Evolutionary conservation across 2,113 vertebrate species (phyloP), one percentile per base, ranked within the genome.

Genomic region (Lophochroa leadbeateri): DNA sequence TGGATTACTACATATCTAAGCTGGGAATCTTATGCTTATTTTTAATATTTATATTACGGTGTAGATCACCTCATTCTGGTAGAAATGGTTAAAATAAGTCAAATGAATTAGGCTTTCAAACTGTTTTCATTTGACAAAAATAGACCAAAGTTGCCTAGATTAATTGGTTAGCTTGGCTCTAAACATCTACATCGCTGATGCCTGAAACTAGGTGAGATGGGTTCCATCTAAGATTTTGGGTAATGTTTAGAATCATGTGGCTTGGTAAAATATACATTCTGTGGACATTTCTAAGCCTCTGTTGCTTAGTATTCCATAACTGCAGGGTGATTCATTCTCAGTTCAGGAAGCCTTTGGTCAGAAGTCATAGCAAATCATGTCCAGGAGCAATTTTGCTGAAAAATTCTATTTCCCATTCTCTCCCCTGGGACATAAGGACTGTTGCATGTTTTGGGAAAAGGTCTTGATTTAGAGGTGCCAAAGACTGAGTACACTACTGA

Each of bases 301-400:
- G 0, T 52, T 92, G 16, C 37, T 80, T 83, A 53, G 37, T 6
- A 52, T 87, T 94, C 49, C 69, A 3, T 72, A 71, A 67, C 23
- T 91, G 47, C 28, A 43, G 4, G 31, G n/a, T 83, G 52, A 80
- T 76, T 93, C 16, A 60, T 76, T 85, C 65, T 85, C 33, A 28
- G 13, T 95, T 87, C 63, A 72, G 41, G 28, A 89, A 85, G 57
- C 43, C 63, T 95, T 80, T 85, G 33, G 28, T 92, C 68, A 90
- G 29, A 79, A 55, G 31, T 43, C 31, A 35, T 50, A 80, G 27
- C 14, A 94, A 91, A 82, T 78, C 35, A 82, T 55, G 35, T 89
- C 39, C 60, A 82, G 58, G 29, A 92, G 35, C 29, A 86, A 64
- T 93, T 90, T 77, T 96, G 64, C 39, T 83, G 75, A 72, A 96